Evolutionary conservation across 2,113 vertebrate genomes (phyloP).

Genomic region (Catharus bicknelli): DNA sequence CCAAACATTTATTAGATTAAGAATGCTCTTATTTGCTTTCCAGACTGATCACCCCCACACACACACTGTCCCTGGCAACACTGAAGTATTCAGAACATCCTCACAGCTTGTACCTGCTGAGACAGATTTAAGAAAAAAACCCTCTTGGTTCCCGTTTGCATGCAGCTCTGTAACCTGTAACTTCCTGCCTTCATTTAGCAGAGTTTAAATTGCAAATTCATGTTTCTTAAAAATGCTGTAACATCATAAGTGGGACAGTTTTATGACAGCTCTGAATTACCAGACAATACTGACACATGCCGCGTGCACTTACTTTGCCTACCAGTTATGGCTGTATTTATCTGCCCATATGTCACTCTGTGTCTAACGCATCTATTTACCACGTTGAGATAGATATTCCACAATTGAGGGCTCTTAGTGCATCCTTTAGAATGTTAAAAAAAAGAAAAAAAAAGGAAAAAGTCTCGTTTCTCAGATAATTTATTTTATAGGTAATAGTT

Average conservation of each 20-base stretch:
- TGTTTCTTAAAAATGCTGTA: slow-evolving; percentile 72
- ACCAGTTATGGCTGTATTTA: slow-evolving; percentile 58
- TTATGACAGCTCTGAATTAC: slow-evolving; percentile 65
- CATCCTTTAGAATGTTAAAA: slow-evolving; percentile 15
- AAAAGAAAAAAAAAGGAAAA: neutral
- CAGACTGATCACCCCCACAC: neutral
- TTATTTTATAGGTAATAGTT: slow-evolving; percentile 44
- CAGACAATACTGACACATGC: slow-evolving; percentile 41
- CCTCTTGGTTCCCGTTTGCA: slow-evolving; percentile 33
- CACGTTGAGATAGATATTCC: slow-evolving; percentile 58
- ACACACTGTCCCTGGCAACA: neutral
- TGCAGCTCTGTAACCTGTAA: slow-evolving; percentile 64
- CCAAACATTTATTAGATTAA: neutral
- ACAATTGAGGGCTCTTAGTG: slow-evolving; percentile 50
- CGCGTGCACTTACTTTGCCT: slow-evolving; percentile 40
- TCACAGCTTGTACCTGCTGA: slow-evolving; percentile 11
- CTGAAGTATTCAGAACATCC: neutral
- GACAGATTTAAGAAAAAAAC: neutral
- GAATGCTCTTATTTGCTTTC: slow-evolving; percentile 10
- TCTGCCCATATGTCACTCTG: slow-evolving; percentile 54
- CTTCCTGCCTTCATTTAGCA: slow-evolving; percentile 58
- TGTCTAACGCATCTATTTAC: slow-evolving; percentile 42
- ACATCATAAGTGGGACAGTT: slow-evolving; percentile 71
- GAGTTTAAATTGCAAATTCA: slow-evolving; percentile 71
- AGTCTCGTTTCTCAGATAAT: neutral